A percentile compares a stretch with the other conserved stretches of the same genome.
These are phyloP conservation scores for Steinernema khuongi DNA, from an alignment of 1,140 invertebrate species.

Conservation along the genomic window DNA sequence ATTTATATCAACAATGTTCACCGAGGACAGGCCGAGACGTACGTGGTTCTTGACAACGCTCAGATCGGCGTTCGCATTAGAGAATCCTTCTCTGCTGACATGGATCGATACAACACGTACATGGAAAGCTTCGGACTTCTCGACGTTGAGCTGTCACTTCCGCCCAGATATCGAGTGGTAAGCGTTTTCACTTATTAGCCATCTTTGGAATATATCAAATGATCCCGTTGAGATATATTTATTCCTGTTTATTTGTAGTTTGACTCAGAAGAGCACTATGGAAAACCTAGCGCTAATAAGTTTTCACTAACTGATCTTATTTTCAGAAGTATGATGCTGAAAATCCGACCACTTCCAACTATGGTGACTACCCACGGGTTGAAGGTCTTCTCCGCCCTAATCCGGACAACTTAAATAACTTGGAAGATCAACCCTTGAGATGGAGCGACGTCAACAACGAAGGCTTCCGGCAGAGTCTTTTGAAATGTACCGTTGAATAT, in stretches of 20 bases:
- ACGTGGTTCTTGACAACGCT: conserved; percentile 37
- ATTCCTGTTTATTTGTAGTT: too few species aligned
- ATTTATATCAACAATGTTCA: conserved; percentile 38
- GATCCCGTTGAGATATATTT: too few species aligned
- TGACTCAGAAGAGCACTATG: too few species aligned
- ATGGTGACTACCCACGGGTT: conserved; percentile 8
- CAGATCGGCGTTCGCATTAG: conserved; percentile 35
- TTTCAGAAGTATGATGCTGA: not conserved
- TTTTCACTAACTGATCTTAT: too few species aligned
- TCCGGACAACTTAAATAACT: conserved; percentile 17
- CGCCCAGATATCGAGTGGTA: conserved; percentile 32
- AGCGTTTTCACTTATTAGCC: conserved; percentile 18
- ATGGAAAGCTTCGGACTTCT: conserved; percentile 31
- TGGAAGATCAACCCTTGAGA: conserved; percentile 15
- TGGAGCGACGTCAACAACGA: conserved; percentile 33
- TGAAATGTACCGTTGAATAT: conserved; percentile 21
- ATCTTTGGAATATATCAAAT: too few species aligned
- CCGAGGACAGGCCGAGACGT: conserved; percentile 35
- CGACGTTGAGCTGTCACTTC: conserved; percentile 32
- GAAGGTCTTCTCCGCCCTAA: conserved; percentile 26
- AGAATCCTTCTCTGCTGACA: conserved; percentile 35
- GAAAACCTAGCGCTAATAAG: too few species aligned
- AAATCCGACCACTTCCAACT: not conserved
- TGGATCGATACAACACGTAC: conserved; percentile 26
- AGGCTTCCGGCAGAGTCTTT: conserved; percentile 15